phyloP scores from a whole-genome alignment of 2,888 invertebrate species.

The Taenaris catops region DNA sequence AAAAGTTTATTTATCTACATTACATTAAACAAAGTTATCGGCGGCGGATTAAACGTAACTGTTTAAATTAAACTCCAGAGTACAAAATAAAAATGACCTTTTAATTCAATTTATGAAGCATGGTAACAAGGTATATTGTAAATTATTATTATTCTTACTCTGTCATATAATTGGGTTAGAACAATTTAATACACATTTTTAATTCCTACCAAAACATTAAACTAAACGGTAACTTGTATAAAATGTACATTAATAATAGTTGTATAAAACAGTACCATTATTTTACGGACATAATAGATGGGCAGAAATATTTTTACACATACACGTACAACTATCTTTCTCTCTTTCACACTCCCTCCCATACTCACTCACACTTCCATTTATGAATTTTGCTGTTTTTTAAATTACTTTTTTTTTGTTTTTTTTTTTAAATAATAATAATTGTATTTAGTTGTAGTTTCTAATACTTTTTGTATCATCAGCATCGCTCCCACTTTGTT shows the following conservation, averaged over 20 bases:
- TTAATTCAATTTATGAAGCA: constrained; percentile 76
- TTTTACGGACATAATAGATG: constrained; percentile 43
- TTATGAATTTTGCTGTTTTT: no score
- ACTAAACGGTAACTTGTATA: constrained; percentile 78
- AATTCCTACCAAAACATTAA: constrained; percentile 69
- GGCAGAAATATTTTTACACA: no score
- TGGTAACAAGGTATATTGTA: constrained; percentile 77
- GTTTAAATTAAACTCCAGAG: constrained; percentile 45
- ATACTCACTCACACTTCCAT: no score
- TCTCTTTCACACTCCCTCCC: no score
- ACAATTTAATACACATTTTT: constrained; percentile 63
- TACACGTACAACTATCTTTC: no score
- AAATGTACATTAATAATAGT: constrained; percentile 60
- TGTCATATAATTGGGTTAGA: constrained; percentile 63
- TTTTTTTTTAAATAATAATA: no score
- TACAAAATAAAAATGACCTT: constrained; percentile 79
- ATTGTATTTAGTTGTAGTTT: no score
- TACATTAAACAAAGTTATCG: constrained; percentile 14
- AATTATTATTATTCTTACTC: constrained; percentile 56
- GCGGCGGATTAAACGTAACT: constrained; percentile 16
- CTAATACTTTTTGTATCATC: no score
- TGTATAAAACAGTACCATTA: constrained; percentile 73
- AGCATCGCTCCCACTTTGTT: no score
- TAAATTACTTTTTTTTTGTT: no score
- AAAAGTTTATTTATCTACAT: constrained; percentile 19